These are phyloP conservation scores for Tribolium madens DNA, from an alignment of 1,140 invertebrate species.

Conservation along the genomic window DNA sequence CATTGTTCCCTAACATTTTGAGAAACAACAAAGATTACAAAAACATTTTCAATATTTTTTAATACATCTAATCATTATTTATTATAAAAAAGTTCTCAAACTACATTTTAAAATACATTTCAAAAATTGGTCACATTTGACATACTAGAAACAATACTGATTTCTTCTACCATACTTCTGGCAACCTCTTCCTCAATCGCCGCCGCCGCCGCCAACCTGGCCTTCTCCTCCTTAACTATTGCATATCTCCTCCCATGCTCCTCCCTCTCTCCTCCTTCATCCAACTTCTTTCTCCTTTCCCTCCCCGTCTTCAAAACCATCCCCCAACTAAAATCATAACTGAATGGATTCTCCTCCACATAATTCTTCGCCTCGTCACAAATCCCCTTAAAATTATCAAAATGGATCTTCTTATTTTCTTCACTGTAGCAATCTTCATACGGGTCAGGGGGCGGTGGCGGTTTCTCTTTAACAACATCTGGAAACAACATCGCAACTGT, in stretches of 20 bases:
- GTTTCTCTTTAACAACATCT: slow-evolving; percentile 59
- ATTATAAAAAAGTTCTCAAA: too few species aligned
- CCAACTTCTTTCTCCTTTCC: slow-evolving; percentile 9
- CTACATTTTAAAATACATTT: too few species aligned
- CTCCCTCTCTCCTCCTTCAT: not conserved
- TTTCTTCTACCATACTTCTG: not conserved
- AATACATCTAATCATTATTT: too few species aligned
- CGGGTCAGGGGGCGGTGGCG: slow-evolving; percentile 55
- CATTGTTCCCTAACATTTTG: too few species aligned
- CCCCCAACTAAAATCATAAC: slow-evolving; percentile 58
- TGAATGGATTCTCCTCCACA: slow-evolving; percentile 53
- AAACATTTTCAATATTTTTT: too few species aligned
- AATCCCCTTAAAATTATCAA: slow-evolving; percentile 48
- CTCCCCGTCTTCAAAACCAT: slow-evolving; percentile 8
- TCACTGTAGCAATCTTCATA: slow-evolving; percentile 52
- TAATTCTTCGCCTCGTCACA: slow-evolving; percentile 42
- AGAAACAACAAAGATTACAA: too few species aligned
- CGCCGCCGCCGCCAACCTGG: not conserved
- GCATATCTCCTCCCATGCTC: not conserved
- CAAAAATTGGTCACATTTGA: not conserved
- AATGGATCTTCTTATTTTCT: slow-evolving; percentile 47
- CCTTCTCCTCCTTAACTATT: not conserved
- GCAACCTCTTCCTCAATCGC: not conserved
- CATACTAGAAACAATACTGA: not conserved
- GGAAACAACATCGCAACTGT: slow-evolving; percentile 63